Evolutionary conservation across 2,888 invertebrate species (phyloP), one percentile per base, ranked within the genome.

Genomic region (Siphonodentalium dalli): DNA sequence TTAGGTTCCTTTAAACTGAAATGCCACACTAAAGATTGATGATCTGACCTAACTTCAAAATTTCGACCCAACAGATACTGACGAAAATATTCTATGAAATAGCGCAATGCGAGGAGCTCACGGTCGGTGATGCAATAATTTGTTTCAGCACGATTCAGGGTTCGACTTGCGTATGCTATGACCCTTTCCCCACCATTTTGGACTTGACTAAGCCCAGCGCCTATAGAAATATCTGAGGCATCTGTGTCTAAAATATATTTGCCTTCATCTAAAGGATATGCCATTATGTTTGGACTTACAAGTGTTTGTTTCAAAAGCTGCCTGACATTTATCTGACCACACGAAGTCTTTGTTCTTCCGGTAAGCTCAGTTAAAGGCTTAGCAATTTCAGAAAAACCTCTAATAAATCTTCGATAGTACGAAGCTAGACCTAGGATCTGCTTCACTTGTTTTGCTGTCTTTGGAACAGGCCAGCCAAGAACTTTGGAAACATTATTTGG

Each of bases 1-100:
- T 2, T 28, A 3, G 47, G 47, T 15, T 47, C 47, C 15, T 28
- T 47, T 5, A 38, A n/a, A 2, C 28, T 38, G 15, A 47, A 47
- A 8, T 38, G 28, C 47, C 47, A 47, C 3, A 55, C 51, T 9
- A 59, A 18, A 9, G 54, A 27, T 27, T 47, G 47, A 20, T 47
- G 47, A 20, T 47, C 47, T 13, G n/a, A 38, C 7, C 47, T 27
- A 18, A 47, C 47, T 3, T 38, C 11, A 29, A 47, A 47, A 8
- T 28, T 28, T 3, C 47, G 37, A 38, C 38, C 39, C 1, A 47
- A n/a, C 6, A 47, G 31, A 23, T 47, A 47, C 23, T 47, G 47
- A 3, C 47, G 15, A 20, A 38, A 47, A 15, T 47, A 47, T n/a
- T 47, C 28, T 3, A 38, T 38, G 23, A 47, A 47, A 31, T 29